A percentile compares a stretch with the other conserved stretches of the same genome.
These are phyloP conservation scores for Heliconius aoede DNA, from an alignment of 2,888 invertebrate genomes.

Conservation along the genomic window DNA sequence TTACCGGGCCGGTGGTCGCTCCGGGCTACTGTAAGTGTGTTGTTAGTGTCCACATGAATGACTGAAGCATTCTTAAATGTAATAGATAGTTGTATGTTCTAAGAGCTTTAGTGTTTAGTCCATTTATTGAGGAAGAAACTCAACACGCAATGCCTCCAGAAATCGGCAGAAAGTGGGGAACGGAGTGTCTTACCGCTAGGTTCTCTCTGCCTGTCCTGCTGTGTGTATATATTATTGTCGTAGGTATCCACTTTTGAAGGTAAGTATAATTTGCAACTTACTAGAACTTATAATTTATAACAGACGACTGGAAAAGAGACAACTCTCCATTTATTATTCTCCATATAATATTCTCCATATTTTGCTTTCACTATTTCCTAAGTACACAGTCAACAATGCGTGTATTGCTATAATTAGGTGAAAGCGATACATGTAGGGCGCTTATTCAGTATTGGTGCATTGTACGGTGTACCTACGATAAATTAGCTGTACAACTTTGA, in stretches of 20 bases:
- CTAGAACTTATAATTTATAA: background rate
- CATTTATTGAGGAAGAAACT: too few species aligned
- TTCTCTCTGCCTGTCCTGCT: too few species aligned
- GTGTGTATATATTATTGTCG: background rate
- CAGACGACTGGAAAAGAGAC: background rate
- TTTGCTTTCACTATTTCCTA: slow-evolving; percentile 13
- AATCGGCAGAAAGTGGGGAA: too few species aligned
- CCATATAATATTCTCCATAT: background rate
- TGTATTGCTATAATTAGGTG: slow-evolving; percentile 42
- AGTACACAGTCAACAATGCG: slow-evolving; percentile 22
- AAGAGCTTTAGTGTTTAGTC: background rate
- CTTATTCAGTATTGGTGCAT: background rate
- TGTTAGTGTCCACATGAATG: background rate
- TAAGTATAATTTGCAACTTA: background rate
- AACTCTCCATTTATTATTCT: background rate
- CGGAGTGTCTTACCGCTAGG: too few species aligned
- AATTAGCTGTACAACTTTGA: background rate
- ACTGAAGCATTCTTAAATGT: background rate
- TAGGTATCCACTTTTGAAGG: background rate
- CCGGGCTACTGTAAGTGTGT: background rate
- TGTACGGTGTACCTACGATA: background rate
- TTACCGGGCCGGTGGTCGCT: background rate
- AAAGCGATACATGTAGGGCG: slow-evolving; percentile 35
- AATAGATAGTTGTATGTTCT: background rate
- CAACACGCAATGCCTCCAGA: too few species aligned